Evolutionary conservation across 2,113 vertebrate species (phyloP), one percentile per base, ranked within the genome.

Genomic region (Saguinus imperator): DNA sequence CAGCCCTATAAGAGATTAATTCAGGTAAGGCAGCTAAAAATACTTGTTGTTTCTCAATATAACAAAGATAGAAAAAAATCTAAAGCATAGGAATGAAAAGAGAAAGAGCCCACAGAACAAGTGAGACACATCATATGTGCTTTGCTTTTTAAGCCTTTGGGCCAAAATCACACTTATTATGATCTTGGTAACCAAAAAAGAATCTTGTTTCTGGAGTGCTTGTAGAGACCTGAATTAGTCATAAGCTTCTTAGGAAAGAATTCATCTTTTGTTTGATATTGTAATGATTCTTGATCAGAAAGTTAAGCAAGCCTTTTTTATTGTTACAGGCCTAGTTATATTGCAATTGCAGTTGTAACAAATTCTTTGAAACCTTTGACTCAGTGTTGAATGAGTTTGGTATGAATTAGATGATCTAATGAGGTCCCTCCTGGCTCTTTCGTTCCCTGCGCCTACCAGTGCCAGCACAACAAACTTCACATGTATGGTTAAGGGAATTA

Each of bases 191-290:
- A 97, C 93, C 57, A 97, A 83, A 97, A 97, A 95, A 85, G 68
- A 97, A 83, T 96, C 97, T 80, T 96, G 91, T 97, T 97, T 91
- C 86, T 97, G 96, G 96, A 98, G 92, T 95, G 88, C 94, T 90
- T 97, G 92, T 96, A 89, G 90, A 93, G 91, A 97, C 92, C 92
- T 96, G 92, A 97, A 92, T 95, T 97, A 96, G 82, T 94, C 88
- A 81, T 97, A 97, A 96, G 91, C 97, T 97, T 96, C 96, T 98
- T 97, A 97, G 96, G 89, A 97, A 98, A 98, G 72, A 98, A 97
- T 97, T 96, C 27, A 89, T 75, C 58, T 81, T 97, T 97, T 97
- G 93, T 97, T 94, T 92, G 89, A 85, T 97, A 94, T 58, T 94
- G 55, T 70, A 82, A 23, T 92, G 96, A 97, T 90, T 96, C 92